Evolutionary conservation across 2,113 vertebrate species (phyloP).

Genomic region (Capreolus pygargus): DNA sequence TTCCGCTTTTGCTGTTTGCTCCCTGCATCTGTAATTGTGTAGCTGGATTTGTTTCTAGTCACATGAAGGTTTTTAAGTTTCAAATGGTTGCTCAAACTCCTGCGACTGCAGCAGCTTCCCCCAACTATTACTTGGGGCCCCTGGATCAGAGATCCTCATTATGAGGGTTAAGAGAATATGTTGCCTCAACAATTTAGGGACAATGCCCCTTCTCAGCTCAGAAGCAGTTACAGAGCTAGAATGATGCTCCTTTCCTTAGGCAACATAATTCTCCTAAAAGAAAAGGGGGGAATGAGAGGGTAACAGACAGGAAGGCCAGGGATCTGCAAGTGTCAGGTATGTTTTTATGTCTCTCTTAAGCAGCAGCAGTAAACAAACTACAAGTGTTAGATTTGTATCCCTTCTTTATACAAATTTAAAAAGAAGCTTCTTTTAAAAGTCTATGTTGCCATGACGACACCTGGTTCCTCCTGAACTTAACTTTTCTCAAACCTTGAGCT

Average conservation of each 20-base stretch:
- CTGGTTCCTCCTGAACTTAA: not conserved
- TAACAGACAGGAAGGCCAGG: not conserved
- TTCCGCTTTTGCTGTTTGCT: not conserved
- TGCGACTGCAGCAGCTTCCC: not conserved
- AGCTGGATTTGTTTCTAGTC: not conserved
- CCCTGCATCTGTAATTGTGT: not conserved
- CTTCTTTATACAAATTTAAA: not conserved
- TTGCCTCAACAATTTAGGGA: not conserved
- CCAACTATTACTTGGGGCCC: not conserved
- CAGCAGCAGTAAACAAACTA: not conserved
- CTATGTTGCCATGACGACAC: not conserved
- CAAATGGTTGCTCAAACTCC: not conserved
- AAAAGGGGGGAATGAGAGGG: not conserved
- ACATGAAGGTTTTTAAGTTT: not conserved
- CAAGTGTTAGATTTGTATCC: not conserved
- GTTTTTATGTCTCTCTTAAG: not conserved
- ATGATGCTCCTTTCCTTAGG: not conserved
- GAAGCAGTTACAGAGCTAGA: not conserved
- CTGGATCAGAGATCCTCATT: not conserved
- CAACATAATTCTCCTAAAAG: not conserved
- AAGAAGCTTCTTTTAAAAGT: not conserved
- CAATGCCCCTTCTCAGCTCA: rapidly evolving
- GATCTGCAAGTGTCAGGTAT: not conserved
- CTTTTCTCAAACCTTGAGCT: not conserved
- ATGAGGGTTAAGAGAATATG: not conserved